Conservation (phyloP, 2,888 invertebrate species). For the Bibio marci region DNA sequence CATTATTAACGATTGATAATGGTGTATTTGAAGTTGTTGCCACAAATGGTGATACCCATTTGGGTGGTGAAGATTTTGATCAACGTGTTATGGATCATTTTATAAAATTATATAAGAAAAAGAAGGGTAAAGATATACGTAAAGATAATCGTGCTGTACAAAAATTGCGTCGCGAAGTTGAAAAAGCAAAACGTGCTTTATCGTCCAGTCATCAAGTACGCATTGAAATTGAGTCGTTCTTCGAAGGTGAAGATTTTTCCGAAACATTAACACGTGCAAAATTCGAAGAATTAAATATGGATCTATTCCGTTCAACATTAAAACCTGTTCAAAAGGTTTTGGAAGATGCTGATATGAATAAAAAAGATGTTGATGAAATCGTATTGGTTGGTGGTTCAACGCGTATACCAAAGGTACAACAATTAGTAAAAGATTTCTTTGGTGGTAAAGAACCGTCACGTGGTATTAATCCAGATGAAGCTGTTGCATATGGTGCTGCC, state of each 20-base stretch:
- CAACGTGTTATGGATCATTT: constrained; percentile 98
- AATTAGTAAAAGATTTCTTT: constrained; percentile 86
- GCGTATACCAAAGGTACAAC: constrained; percentile 95
- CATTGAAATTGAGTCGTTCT: constrained; percentile 98
- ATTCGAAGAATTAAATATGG: constrained; percentile 97
- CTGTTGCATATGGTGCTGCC: constrained; percentile 96
- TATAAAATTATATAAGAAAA: constrained; percentile 96
- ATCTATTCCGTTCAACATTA: constrained; percentile 75
- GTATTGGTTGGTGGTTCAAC: constrained; percentile 98
- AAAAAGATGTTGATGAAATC: constrained; percentile 96
- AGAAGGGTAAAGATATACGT: constrained; percentile 93
- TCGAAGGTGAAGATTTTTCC: constrained; percentile 95
- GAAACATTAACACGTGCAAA: constrained; percentile 96
- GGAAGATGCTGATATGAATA: constrained; percentile 98
- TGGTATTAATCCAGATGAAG: constrained; percentile 98
- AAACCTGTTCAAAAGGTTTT: constrained; percentile 91
- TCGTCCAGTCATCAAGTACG: constrained; percentile 85
- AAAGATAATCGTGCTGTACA: constrained; percentile 90
- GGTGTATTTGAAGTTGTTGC: constrained; percentile 80
- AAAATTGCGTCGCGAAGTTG: constrained; percentile 91
- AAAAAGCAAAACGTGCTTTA: constrained; percentile 91
- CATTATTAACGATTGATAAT: constrained; percentile 93
- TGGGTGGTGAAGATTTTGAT: constrained; percentile 98
- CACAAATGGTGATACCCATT: constrained; percentile 75
- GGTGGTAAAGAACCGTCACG: constrained; percentile 95